Evolutionary conservation across 2,888 invertebrate species (phyloP), one percentile per base, ranked within the genome.

Genomic region (Troides oblongomaculatus): DNA sequence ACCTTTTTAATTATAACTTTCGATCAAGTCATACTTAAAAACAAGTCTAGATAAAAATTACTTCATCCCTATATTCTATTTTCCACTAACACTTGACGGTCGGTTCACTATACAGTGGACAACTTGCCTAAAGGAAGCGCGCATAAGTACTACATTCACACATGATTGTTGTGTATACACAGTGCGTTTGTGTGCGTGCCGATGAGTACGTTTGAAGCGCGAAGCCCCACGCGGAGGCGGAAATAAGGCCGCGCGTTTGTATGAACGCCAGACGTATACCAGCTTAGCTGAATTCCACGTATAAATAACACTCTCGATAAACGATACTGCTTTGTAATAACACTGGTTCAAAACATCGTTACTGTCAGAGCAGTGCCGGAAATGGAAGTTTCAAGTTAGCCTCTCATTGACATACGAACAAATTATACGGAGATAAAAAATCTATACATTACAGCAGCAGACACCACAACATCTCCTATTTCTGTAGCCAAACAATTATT

Each of bases 141-240:
- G 53, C 30, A 53, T n/a, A 69, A 30, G 30, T 30, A 36, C n/a
- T 64, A 59, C 63, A 23, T 30, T n/a, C 8, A 46, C 46, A 57
- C 17, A 56, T 61, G 60, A 17, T 21, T 17, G 21, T 21, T 43
- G 53, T 14, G 18, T 69, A 61, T 2, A 25, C 25, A 14, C 4
- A 7, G 23, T 57, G 25, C 36, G 46, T 36, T 56, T 66, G 67
- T 64, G 64, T 67, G 61, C 25, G 50, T 25, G 75, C 64, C 65
- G 71, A 71, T 57, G 68, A 69, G 71, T 69, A 65, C 70, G 74
- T 74, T 76, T 76, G 79, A 76, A 78, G 76, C 71, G 73, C 69
- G 84, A 87, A 86, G 83, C 84, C 85, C 83, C 84, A 82, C 83
- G 81, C 79, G 79, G 77, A 74, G 77, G 73, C 75, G 77, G 79